Evolutionary conservation across 2,888 invertebrate genomes (phyloP), one percentile per base, ranked within the genome.

Genomic region (Pseudococcus jackbeardsleyi): DNA sequence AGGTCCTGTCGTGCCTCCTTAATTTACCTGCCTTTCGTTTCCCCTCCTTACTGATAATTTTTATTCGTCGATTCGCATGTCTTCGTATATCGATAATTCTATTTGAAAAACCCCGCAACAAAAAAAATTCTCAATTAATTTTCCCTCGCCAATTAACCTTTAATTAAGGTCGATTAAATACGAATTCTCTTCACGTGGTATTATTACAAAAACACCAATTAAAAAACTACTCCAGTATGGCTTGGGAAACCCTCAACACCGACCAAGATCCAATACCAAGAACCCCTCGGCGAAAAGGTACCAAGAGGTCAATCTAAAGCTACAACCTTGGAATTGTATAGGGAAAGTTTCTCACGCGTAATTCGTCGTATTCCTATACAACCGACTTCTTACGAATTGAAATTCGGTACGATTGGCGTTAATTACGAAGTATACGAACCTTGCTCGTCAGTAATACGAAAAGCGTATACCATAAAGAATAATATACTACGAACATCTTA

Each of bases 61-160:
- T 15, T 15, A 50, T 50, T 50, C 50, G 11, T 19, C 9, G 5
- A 3, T 42, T 42, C n/a, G n/a, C n/a, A 42, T 42, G 59, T 0
- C n/a, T 0, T 59, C 59, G 5, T 17, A n/a, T 6, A 59, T n/a
- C 59, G 5, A 59, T n/a, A 1, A 3, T 33, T 33, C 17, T 6
- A 59, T 59, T 64, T 22, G 64, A 22, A 11, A 64, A 64, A 22
- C 19, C 19, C 12, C 9, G 22, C 22, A 0, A 64, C 9, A 22
- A 59, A 59, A 42, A 5, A 12, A 54, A n/a, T n/a, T 17, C 4
- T 5, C 54, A 19, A 64, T 19, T 9, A 64, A 17, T 88, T 86
- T 87, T 89, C 89, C 89, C 89, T 89, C 89, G 89, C 88, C 89
- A 89, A 89, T 89, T 89, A 89, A 89, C 89, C 89, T 89, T 88